These are phyloP conservation scores for Pithys albifrons DNA, from an alignment of 2,113 vertebrate species.

Conservation along the genomic window DNA sequence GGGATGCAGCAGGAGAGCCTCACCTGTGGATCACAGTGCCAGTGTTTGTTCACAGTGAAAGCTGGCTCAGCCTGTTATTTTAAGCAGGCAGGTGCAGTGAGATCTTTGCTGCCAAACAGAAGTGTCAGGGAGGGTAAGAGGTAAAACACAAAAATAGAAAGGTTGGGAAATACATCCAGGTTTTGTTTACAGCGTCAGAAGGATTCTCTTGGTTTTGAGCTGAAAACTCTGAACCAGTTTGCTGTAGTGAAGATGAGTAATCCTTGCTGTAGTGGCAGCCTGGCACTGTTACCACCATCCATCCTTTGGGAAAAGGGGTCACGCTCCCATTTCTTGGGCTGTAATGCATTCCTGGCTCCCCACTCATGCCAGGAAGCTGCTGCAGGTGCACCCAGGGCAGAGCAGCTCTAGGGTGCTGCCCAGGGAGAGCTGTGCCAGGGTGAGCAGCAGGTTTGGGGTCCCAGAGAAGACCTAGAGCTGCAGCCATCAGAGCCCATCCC, in stretches of 20 bases:
- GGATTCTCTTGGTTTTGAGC: background rate
- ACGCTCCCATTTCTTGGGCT: background rate
- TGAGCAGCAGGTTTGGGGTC: background rate
- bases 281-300: rapidly evolving
- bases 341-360: background rate
- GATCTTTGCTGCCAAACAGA: background rate
- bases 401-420: background rate
- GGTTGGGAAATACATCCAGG: rapidly evolving
- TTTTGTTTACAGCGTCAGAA: background rate
- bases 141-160: background rate
- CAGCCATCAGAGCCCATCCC: background rate
- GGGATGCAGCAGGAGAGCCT: background rate
- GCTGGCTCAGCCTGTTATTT: background rate
- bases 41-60: too few species aligned
- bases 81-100: background rate
- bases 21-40: background rate
- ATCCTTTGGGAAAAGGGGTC: background rate
- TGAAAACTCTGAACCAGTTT: background rate
- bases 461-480: background rate
- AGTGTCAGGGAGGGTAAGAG: background rate
- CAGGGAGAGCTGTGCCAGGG: background rate
- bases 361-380: rapidly evolving
- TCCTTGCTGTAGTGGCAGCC: background rate
- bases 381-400: background rate
- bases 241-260: background rate